Conservation (phyloP, 2,888 invertebrate species). For the Rhamphomyia laevipes region DNA sequence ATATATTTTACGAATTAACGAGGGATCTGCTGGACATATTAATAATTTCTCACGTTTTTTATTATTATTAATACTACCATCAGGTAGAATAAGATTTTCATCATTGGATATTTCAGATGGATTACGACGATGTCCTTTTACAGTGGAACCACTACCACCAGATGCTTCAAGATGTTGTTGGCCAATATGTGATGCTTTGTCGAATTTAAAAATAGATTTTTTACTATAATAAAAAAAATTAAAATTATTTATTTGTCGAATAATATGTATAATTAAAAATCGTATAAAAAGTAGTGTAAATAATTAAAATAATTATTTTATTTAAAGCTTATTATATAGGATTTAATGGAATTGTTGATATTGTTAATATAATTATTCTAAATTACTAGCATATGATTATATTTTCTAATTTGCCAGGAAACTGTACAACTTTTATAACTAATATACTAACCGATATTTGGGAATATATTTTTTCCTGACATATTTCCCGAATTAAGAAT, state of each 20-base stretch:
- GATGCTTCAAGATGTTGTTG: conserved; percentile 15
- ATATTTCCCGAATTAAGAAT: too few relatives aligned
- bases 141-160: conserved; percentile 7
- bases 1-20: conserved; percentile 65
- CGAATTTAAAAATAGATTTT: conserved; percentile 58
- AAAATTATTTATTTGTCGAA: conserved; percentile 7
- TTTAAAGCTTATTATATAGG: too few relatives aligned
- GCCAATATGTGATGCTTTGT: conserved; percentile 41
- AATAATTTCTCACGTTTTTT: conserved; percentile 45
- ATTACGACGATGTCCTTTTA: conserved; percentile 34
- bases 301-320: too few relatives aligned
- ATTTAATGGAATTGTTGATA: too few relatives aligned
- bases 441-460: too few relatives aligned
- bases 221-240: conserved; percentile 37
- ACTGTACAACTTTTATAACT: too few relatives aligned
- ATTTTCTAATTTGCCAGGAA: too few relatives aligned
- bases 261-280: too few relatives aligned
- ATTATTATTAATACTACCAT: conserved; percentile 18
- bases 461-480: too few relatives aligned
- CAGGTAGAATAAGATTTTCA: conserved; percentile 24
- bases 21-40: conserved; percentile 65
- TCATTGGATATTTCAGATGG: conserved; percentile 35
- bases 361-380: too few relatives aligned
- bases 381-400: too few relatives aligned
- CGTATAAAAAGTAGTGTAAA: too few relatives aligned